Evolutionary conservation across 1,140 invertebrate genomes (phyloP), one percentile per base, ranked within the genome.

Genomic region (Trypoxylus dichotomus): DNA sequence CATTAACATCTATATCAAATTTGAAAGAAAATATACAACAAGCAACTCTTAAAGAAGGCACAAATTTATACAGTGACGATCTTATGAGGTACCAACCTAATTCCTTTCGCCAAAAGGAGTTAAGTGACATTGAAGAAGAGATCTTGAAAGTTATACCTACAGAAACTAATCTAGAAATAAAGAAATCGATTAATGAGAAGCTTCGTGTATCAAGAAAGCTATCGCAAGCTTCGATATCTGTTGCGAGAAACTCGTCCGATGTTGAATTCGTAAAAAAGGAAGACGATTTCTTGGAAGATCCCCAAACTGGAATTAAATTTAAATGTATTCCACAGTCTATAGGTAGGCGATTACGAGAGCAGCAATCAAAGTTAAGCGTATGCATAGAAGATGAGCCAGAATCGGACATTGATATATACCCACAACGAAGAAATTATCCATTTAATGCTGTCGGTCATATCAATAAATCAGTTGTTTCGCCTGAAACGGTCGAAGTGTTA

Each of bases 291-390:
- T 75, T 42, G 24, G 74, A 75, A 27, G 74, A 75, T 54, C 41
- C 41, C 21, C 25, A 75, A 75, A 47, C 74, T 27, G 74, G 74
- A 10, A 75, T 75, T 21, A 75, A 75, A 54, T 75, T 75, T 54
- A 75, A 75, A 54, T 75, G 74, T 47, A 24, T 75, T 43, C 74
- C 74, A 2, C 24, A 43, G 24, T 37, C 25, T 1, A 27, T 19
- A 11, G 25, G 41, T 7, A 58, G 25, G 41, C 10, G 32, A 75
- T 15, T 75, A 47, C 25, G 32, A 54, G 74, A 75, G 47, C 74
- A 75, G 25, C 74, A 75, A n/a, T 75, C 74, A 24, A 75, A 75
- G 32, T 54, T 75, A 11, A 75, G 74, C 13, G 41, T 75, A 15
- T 75, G 74, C 27, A 75, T 75, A 24, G 74, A 75, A 54, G 74